These are phyloP conservation scores for Hydroisotoma schaefferi DNA, from an alignment of 2,888 invertebrate genomes.

Conservation along the genomic window DNA sequence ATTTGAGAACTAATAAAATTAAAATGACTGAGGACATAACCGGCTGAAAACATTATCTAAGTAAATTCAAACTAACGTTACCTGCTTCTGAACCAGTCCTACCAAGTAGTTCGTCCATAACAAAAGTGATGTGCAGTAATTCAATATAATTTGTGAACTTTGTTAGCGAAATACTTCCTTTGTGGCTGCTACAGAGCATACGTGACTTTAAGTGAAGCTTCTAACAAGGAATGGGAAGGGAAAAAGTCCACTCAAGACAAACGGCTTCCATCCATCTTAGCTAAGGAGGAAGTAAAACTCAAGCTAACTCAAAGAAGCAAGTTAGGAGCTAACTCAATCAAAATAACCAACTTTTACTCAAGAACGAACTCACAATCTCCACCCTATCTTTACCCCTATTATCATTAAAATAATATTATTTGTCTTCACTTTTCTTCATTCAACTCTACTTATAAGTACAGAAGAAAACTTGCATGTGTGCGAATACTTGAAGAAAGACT, in stretches of 20 bases:
- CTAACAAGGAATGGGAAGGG: not conserved
- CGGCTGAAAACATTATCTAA: too few relatives aligned
- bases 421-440: too few relatives aligned
- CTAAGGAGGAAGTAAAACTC: constrained; percentile 9
- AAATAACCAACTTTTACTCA: constrained; percentile 17
- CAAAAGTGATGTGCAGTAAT: not conserved
- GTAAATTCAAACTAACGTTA: too few relatives aligned
- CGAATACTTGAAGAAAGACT: too few relatives aligned
- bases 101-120: too few relatives aligned
- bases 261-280: not conserved
- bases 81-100: too few relatives aligned
- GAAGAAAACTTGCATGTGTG: too few relatives aligned
- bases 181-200: too few relatives aligned
- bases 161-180: constrained; percentile 9
- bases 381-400: too few relatives aligned
- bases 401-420: constrained; percentile 6
- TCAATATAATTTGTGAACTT: constrained; percentile 14
- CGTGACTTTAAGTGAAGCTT: not conserved
- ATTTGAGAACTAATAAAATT: too few relatives aligned
- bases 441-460: not conserved
- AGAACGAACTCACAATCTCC: not conserved
- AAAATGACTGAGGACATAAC: too few relatives aligned
- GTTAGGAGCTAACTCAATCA: constrained; percentile 16
- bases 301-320: constrained; percentile 10
- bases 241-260: constrained; percentile 1